Conservation (phyloP, 2,797 vertebrate genomes). For the Syndactyla subalaris region DNA sequence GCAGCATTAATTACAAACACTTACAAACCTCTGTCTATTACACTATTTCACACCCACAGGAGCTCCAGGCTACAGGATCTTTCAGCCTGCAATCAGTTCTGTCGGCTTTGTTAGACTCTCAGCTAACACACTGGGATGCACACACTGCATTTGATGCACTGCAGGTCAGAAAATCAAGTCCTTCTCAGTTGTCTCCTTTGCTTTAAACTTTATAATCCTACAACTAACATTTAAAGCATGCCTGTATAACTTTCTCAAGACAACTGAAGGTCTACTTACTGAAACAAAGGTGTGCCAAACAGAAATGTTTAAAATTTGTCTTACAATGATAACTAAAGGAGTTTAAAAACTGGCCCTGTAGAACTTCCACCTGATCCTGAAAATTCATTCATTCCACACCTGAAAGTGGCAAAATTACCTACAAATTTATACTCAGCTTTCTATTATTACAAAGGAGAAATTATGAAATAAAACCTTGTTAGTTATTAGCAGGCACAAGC, state of each 20-base stretch:
- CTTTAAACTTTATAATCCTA: neutral
- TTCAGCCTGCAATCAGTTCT: neutral
- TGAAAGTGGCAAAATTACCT: neutral
- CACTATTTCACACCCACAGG: neutral
- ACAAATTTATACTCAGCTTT: neutral
- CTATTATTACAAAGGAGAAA: neutral
- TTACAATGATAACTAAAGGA: neutral
- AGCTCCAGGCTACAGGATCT: neutral
- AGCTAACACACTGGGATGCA: neutral
- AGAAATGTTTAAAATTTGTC: neutral
- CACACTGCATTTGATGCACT: accelerated
- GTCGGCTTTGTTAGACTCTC: neutral
- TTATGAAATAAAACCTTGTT: neutral
- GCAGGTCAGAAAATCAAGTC: neutral
- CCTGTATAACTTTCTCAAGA: accelerated
- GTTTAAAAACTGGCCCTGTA: neutral
- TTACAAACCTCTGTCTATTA: neutral
- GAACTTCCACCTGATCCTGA: neutral
- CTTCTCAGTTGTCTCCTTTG: neutral
- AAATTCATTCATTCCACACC: neutral
- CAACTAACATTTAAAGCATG: neutral
- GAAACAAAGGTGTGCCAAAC: neutral
- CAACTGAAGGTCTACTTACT: neutral
- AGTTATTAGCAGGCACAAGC: neutral
- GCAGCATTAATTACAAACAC: neutral